Evolutionary conservation across 2,797 vertebrate genomes (phyloP), one percentile per base, ranked within the genome.

Genomic region (Diglossa cyanea): DNA sequence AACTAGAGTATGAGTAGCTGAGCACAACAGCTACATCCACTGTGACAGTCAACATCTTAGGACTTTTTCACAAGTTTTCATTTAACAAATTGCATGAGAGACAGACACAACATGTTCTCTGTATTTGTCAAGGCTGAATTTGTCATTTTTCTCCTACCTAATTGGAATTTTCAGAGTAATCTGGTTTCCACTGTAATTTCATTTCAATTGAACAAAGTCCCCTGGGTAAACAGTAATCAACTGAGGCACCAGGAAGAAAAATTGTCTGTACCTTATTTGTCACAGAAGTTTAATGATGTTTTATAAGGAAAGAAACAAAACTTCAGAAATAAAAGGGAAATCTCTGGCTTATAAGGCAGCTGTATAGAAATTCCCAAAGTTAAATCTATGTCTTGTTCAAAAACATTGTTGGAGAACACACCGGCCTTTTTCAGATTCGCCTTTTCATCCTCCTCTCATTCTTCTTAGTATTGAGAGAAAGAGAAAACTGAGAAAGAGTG

Each of bases 161-260:
- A 94, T 78, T 51, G 33, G 35, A 58, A 94, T 80, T 88, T 93
- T 77, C 61, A 65, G 54, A 80, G 24, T 75, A 91, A 94, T 90
- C 39, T 70, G 18, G 58, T 88, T 95, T 90, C 77, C 44, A 74
- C 25, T 68, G 28, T 54, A 86, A 86, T 86, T 94, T 88, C 28
- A 92, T 63, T 87, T 79, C 48, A 65, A 86, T 68, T 61, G 73
- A 61, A 81, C 58, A 33, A 78, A 45, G 39, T 73, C 80, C 33
- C 60, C n/a, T 47, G 30, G 10, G 75, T 55, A 45, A 77, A 79
- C 13, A 45, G 48, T 50, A 85, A 95, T 40, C 82, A 86, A 6
- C 76, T 85, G 65, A 73, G 57, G 37, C 57, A 85, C 42, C 53
- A 70, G 40, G 40, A 95, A 85, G 55, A 86, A 81, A 84, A 82